Evolutionary conservation across 2,888 invertebrate genomes (phyloP), one percentile per base, ranked within the genome.

Genomic region (Diarsia mendica): DNA sequence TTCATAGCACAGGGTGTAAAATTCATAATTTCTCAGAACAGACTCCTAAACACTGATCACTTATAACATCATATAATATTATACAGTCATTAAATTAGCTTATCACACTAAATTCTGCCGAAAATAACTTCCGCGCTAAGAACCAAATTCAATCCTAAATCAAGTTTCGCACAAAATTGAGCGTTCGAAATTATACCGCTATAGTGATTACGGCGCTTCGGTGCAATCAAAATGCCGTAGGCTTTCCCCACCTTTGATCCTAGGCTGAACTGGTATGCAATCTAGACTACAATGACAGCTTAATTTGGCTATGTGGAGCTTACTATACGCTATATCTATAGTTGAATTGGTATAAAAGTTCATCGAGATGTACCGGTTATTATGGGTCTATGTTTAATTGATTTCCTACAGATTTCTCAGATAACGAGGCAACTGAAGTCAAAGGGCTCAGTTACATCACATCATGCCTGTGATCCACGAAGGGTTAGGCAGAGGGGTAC

Each of bases 171-270:
- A 60, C 49, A 49, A 77, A 77, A 74, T 74, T 67, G 71, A 75
- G 67, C 48, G 33, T 18, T 28, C 9, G 13, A 55, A 66, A 53
- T 66, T 63, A 69, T 67, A 72, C 75, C 81, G 67, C 15, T 80
- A 82, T 48, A 11, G 39, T 72, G 75, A 80, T 75, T 84, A 66
- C 63, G 33, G 63, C 46, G 68, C 58, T 67, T 48, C 68, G 33
- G 9, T 23, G 51, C 69, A 66, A 82, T 82, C 80, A 80, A 80
- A 69, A 79, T 71, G 61, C 71, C 71, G 73, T 74, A 69, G 39
- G 74, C 84, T 67, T 72, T 55, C 48, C 58, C 63, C 71, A 67
- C 80, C 74, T 82, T 80, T 80, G 72, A 67, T 69, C 63, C 39
- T 49, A 60, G 60, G 15, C 23, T 33, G 49, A 67, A 74, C 69